Evolutionary conservation across 2,113 vertebrate species (phyloP).

Genomic region (Bubo scandiacus): DNA sequence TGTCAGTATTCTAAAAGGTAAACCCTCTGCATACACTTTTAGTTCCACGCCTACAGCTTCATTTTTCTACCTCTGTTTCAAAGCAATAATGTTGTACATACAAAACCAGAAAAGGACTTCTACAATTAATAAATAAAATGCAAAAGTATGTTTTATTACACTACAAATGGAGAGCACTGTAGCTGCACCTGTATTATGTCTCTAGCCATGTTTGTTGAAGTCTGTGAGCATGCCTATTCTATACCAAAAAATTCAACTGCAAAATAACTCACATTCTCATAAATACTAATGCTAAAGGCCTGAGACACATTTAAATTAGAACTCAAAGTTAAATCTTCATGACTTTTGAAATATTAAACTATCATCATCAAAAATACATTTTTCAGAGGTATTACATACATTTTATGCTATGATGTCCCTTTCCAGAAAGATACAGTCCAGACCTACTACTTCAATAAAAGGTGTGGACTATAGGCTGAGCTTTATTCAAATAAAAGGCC

Average conservation of each 20-base stretch:
- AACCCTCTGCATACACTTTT: neutral
- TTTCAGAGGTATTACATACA: constrained; percentile 38
- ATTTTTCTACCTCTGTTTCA: neutral
- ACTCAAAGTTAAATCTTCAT: constrained; percentile 54
- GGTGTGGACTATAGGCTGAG: neutral
- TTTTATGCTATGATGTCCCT: neutral
- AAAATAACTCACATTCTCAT: constrained; percentile 45
- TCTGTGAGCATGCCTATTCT: neutral
- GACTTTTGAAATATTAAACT: constrained; percentile 69
- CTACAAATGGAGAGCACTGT: neutral
- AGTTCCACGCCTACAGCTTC: neutral
- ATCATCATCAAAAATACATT: constrained; percentile 55
- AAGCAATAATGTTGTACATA: neutral
- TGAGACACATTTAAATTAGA: constrained; percentile 31
- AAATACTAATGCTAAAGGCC: constrained; percentile 45
- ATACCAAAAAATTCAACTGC: constrained; percentile 22
- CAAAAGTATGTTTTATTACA: neutral
- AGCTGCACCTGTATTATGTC: neutral
- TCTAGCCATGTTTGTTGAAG: neutral
- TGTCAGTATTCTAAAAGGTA: neutral
- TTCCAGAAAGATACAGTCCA: constrained; percentile 26
- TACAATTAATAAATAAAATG: constrained; percentile 17
- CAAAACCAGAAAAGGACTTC: neutral
- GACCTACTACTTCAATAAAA: neutral
- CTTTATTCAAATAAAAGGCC: constrained; percentile 5